Base-by-base conservation (phyloP, 1,140 invertebrate genomes). In the Drosophila simulans region DNA sequence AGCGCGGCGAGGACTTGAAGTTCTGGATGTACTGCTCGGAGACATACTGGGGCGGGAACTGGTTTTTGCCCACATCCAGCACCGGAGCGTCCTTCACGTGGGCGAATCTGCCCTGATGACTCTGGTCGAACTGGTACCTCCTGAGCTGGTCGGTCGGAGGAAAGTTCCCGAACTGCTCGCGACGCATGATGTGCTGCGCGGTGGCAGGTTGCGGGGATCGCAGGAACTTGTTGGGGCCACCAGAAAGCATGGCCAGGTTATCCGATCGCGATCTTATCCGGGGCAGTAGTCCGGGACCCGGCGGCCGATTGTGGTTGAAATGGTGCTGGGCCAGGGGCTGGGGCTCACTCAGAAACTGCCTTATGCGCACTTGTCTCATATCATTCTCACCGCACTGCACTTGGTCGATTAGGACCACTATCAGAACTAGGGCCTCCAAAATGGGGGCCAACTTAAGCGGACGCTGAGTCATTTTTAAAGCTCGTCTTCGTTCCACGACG, bases 1-100 rank as follows among this genome's bases (percentile, higher is more conserved):
- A 91, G 0, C 59, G 55, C 1, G 77, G 90, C 0, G 90, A 91
- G 0, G 88, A 75, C 55, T 91, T 91, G 8, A 92, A 90, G 63
- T 81, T 92, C 22, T 70, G 83, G 13, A 69, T 53, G n/a, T 91
- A 91, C 37, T 88, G 80, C 7, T 83, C 70, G 12, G 76, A 71
- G 5, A 65, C 52, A 31, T 88, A 81, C 27, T 78, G 66, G 0
- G 66, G 71, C 8, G 71, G 71, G 20, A 86, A 91, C 11, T 79
- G 74, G 60, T 74, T 86, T 27, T 89, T 89, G 8, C 72, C 84
- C 10, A 89, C 73, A 37, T 89, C 84, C 7, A 89, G 49, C 7
- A 89, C 73, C 4, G 83, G 60, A 12, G 65, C 15, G 34, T 89
- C 84, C 54, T 89, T 89, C 35, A 71, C 48, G 31, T 90, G 80